These are phyloP conservation scores for Suricata suricatta DNA, from an alignment of 2,113 vertebrate species.

Conservation along the genomic window DNA sequence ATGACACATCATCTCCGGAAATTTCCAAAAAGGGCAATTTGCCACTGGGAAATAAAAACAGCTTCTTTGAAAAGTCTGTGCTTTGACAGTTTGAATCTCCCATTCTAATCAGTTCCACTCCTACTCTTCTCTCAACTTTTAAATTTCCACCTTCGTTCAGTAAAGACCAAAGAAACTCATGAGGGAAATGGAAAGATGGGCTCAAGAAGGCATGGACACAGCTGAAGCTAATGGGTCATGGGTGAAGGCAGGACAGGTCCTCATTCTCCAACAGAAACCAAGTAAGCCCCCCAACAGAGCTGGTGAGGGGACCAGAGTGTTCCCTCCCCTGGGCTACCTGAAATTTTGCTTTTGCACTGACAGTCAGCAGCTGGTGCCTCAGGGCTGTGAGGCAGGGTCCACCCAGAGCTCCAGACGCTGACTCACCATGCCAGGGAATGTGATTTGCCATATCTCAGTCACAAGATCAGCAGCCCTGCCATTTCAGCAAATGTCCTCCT, in stretches of 20 bases:
- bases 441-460: conserved; percentile 51
- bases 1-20: conserved; percentile 58
- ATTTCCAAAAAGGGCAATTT: conserved; percentile 70
- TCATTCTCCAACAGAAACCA: conserved; percentile 74
- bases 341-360: background rate
- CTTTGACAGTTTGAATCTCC: conserved; percentile 78
- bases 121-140: conserved; percentile 51
- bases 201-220: conserved; percentile 64
- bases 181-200: conserved; percentile 75
- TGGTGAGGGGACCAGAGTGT: background rate
- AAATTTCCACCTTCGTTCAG: conserved; percentile 70
- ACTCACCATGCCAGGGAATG: background rate
- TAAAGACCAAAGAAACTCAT: conserved; percentile 87
- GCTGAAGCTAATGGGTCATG: conserved; percentile 70
- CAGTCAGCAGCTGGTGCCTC: background rate
- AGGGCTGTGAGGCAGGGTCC: background rate
- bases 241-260: conserved; percentile 75
- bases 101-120: conserved; percentile 55
- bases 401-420: background rate
- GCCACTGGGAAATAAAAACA: conserved; percentile 71
- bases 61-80: conserved; percentile 83
- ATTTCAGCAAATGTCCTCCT: conserved; percentile 65
- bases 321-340: background rate
- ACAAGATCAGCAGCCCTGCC: conserved; percentile 50
- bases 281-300: conserved; percentile 55